phyloP scores from a whole-genome alignment of 2,113 vertebrate species.

The Lepus timidus region DNA sequence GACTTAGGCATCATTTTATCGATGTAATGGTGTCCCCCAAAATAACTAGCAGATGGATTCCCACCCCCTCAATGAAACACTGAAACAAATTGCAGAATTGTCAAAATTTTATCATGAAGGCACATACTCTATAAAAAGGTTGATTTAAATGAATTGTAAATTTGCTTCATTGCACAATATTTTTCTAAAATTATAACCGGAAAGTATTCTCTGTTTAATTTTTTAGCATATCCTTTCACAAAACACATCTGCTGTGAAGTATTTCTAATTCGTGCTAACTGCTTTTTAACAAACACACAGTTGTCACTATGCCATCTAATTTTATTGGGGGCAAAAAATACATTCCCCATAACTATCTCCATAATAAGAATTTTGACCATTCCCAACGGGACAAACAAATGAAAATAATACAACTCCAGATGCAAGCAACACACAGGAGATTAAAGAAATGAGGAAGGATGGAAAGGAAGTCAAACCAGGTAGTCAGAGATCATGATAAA shows the following conservation, averaged over 20 bases:
- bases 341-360: background rate
- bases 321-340: slow-evolving; percentile 74
- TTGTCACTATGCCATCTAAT: slow-evolving; percentile 80
- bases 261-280: slow-evolving; percentile 81
- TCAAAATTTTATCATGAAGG: slow-evolving; percentile 80
- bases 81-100: slow-evolving; percentile 81
- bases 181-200: slow-evolving; percentile 80
- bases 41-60: slow-evolving; percentile 81
- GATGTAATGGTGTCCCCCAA: slow-evolving; percentile 83
- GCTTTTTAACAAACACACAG: slow-evolving; percentile 81
- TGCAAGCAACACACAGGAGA: background rate
- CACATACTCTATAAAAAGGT: slow-evolving; percentile 82
- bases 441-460: background rate
- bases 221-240: slow-evolving; percentile 79
- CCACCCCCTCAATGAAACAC: slow-evolving; percentile 78
- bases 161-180: slow-evolving; percentile 70
- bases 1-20: slow-evolving; percentile 78
- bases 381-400: background rate
- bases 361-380: slow-evolving; percentile 32
- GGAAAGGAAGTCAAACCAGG: background rate
- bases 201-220: slow-evolving; percentile 84
- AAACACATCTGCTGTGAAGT: slow-evolving; percentile 82
- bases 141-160: slow-evolving; percentile 83
- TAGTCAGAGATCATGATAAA: background rate
- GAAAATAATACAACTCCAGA: background rate